Conservation (phyloP, 2,113 vertebrate genomes). For the Puntigrus tetrazona region DNA sequence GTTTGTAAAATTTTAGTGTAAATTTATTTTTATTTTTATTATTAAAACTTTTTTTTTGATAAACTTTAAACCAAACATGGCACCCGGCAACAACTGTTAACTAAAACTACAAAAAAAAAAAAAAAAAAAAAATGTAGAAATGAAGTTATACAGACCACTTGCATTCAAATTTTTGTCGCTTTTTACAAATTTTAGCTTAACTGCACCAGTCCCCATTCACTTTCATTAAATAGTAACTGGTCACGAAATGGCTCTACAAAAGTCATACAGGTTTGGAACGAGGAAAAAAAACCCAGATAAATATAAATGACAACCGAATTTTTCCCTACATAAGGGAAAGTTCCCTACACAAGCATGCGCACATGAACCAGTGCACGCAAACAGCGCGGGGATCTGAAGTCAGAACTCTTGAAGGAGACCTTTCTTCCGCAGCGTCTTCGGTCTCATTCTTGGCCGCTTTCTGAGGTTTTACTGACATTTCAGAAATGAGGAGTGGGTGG, state of each 20-base stretch:
- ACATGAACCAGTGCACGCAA: background rate
- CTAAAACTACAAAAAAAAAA: too few relatives aligned
- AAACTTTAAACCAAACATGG: background rate
- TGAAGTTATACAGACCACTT: background rate
- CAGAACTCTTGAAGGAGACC: conserved; percentile 16
- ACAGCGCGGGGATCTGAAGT: background rate
- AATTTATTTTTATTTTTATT: background rate
- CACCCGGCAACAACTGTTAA: background rate
- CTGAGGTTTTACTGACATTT: conserved; percentile 26
- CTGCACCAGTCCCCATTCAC: background rate
- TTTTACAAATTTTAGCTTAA: background rate
- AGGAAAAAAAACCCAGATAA: background rate
- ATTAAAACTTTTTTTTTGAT: background rate
- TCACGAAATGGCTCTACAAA: background rate
- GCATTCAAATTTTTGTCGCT: too few relatives aligned
- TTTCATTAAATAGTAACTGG: background rate
- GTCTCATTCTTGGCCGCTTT: background rate
- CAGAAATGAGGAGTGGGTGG: conserved; percentile 13
- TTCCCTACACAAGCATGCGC: background rate
- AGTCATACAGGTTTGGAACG: background rate
- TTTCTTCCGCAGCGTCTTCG: background rate
- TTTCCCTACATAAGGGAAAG: too few relatives aligned
- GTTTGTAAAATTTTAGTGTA: too few relatives aligned
- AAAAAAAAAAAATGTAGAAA: too few relatives aligned
- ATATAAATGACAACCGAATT: background rate